Percentiles rank a stretch among this genome's conserved stretches.
phyloP scores from a whole-genome alignment of 2,888 invertebrate species.

The Pandemis corylana region DNA sequence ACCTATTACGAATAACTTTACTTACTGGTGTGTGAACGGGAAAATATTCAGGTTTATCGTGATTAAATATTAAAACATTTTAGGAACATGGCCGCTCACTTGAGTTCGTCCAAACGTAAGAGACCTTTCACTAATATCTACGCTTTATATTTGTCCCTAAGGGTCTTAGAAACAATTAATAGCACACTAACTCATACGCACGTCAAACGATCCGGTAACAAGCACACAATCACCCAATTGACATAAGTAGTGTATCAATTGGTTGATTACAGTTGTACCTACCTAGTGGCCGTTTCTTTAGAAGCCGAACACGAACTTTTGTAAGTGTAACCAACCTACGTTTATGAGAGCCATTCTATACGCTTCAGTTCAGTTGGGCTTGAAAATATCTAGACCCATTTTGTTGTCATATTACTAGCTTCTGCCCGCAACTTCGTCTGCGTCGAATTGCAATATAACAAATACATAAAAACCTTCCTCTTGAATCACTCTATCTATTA shows the following conservation, averaged over 20 bases:
- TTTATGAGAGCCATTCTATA: background rate
- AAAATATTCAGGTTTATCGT: constrained; percentile 59
- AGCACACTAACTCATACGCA: background rate
- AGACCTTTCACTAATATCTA: no score
- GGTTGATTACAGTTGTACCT: constrained; percentile 25
- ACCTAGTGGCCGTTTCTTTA: background rate
- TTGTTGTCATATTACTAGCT: no score
- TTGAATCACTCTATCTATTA: no score
- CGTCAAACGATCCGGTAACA: background rate
- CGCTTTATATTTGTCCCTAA: background rate
- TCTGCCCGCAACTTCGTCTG: no score
- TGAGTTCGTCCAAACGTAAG: background rate
- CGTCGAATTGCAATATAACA: no score
- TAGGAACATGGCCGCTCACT: constrained; percentile 6
- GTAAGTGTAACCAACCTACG: background rate
- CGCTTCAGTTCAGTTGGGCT: no score
- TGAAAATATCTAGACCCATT: no score
- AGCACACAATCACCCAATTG: constrained; percentile 24
- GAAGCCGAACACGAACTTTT: background rate
- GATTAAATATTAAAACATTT: constrained; percentile 39
- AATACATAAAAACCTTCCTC: no score
- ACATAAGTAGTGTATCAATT: constrained; percentile 28
- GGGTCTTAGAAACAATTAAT: background rate
- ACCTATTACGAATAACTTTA: constrained; percentile 74
- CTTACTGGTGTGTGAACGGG: constrained; percentile 63